A percentile compares a stretch with the other conserved stretches of the same genome.
Conservation (phyloP, 2,888 invertebrate genomes). For the Drosophila antonietae region DNA sequence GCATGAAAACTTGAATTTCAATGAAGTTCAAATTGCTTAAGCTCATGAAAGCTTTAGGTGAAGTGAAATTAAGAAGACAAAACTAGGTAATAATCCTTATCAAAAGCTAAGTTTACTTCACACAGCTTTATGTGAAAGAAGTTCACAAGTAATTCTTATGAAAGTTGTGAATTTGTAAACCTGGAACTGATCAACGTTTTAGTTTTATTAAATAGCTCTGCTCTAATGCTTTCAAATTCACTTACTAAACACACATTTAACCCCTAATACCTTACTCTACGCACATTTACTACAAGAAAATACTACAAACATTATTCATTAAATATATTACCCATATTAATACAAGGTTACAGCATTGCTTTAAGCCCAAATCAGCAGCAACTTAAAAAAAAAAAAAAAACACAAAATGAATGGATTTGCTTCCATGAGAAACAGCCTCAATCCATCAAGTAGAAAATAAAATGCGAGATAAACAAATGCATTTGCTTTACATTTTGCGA, state of each 20-base stretch:
- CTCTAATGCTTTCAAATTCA: neutral
- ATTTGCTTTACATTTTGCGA: constrained; percentile 4
- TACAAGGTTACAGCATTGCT: neutral
- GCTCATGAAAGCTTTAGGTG: neutral
- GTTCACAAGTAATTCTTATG: neutral
- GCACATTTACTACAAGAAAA: neutral
- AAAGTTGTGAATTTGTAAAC: neutral
- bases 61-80: too few relatives aligned
- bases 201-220: too few relatives aligned
- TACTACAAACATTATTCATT: neutral
- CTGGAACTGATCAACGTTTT: neutral
- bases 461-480: constrained; percentile 7
- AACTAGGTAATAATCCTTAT: neutral
- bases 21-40: too few relatives aligned
- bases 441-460: constrained; percentile 13
- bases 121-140: neutral
- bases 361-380: neutral
- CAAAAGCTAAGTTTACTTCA: neutral
- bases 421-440: neutral
- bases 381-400: neutral
- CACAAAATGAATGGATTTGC: neutral
- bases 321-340: neutral
- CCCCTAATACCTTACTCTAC: neutral
- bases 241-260: too few relatives aligned
- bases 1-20: neutral